These are phyloP conservation scores for Entosphenus tridentatus DNA, from an alignment of 2,113 vertebrate species.

Conservation along the genomic window DNA sequence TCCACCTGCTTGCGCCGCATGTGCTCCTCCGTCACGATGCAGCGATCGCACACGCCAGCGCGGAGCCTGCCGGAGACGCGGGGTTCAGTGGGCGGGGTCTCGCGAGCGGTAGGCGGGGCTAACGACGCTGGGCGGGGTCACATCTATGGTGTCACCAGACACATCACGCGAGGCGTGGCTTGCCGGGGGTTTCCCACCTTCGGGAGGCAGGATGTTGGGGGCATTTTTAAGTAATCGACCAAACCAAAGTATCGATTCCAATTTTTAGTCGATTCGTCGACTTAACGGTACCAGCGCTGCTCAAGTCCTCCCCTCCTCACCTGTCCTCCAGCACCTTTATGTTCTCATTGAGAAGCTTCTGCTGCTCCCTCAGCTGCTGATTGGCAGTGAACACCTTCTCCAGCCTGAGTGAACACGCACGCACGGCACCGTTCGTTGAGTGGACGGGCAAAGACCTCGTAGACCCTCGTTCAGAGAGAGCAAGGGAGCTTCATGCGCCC, in stretches of 20 bases:
- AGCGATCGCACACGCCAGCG: slow-evolving; percentile 48
- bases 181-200: background rate
- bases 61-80: slow-evolving; percentile 28
- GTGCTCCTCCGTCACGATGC: slow-evolving; percentile 46
- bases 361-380: slow-evolving; percentile 65
- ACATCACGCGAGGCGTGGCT: background rate
- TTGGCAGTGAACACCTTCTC: slow-evolving; percentile 71
- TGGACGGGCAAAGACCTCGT: background rate
- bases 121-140: too few species aligned
- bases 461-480: background rate
- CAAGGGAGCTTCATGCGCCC: background rate
- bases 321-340: slow-evolving; percentile 57
- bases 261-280: background rate
- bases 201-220: background rate
- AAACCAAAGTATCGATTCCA: background rate
- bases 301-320: slow-evolving; percentile 37
- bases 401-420: slow-evolving; percentile 44
- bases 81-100: too few species aligned
- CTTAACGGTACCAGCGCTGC: slow-evolving; percentile 7
- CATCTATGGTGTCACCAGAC: background rate
- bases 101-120: too few species aligned
- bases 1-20: slow-evolving; percentile 44
- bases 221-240: slow-evolving; percentile 8
- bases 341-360: slow-evolving; percentile 53
- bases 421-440: background rate